Evolutionary conservation across 2,888 invertebrate genomes (phyloP), one percentile per base, ranked within the genome.

Genomic region (Mechanitis mazaeus): DNA sequence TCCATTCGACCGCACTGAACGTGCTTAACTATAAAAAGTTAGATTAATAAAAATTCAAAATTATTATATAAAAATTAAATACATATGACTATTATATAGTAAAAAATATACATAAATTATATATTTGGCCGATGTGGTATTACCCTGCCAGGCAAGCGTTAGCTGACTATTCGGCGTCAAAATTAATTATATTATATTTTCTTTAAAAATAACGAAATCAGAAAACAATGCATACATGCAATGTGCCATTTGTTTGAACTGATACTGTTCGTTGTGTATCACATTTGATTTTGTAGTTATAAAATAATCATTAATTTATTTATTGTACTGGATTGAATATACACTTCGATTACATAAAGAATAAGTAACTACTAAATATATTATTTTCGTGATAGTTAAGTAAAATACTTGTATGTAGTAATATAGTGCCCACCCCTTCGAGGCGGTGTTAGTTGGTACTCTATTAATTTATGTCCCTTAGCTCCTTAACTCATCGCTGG

Each of bases 131-230:
- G 85, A 86, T 85, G 89, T 91, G 94, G 94, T 93, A 91, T 91
- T 92, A 94, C 94, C 94, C 94, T 93, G 93, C 93, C 92, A 93
- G 94, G 94, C 94, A 94, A 88, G 87, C 80, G 81, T 84, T 84
- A 82, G 84, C 77, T 81, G 79, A 84, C 75, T 83, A 78, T 89
- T 89, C 80, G 87, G 84, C 81, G 75, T 87, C 88, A 83, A 91
- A 90, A 88, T 89, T 90, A 68, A 83, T 81, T 78, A 71, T 81
- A 76, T 64, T 78, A 75, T 80, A 78, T 80, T 74, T 74, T 71
- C 71, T 72, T 70, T 66, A 72, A 55, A 57, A 75, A 77, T 74
- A 71, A 77, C 70, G 76, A 76, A 75, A 82, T 81, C 80, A 81
- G 81, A 72, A 80, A 82, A 81, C 84, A 85, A 87, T 85, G 87